Evolutionary conservation across 1,140 invertebrate genomes (phyloP).

Genomic region (Trinorchestia longiramus): DNA sequence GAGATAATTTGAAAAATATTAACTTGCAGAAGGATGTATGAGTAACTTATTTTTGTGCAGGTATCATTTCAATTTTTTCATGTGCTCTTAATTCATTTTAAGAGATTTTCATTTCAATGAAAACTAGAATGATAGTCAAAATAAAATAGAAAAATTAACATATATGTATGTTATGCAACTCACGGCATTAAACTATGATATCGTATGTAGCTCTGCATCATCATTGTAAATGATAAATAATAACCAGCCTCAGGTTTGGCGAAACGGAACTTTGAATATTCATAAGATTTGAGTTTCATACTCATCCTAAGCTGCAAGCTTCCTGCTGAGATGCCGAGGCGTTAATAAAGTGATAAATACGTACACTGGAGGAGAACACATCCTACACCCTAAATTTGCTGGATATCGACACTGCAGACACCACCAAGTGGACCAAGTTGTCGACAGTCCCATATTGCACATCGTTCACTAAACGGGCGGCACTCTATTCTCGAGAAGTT

Average conservation of each 20-base stretch:
- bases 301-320: background rate
- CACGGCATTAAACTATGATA: too few relatives aligned
- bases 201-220: background rate
- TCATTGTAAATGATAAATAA: background rate
- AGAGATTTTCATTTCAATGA: too few relatives aligned
- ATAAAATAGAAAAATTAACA: too few relatives aligned
- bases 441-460: conserved; percentile 4
- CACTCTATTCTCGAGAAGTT: conserved; percentile 28
- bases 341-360: background rate
- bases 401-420: background rate
- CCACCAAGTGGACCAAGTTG: background rate
- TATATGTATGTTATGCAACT: too few relatives aligned
- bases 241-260: background rate
- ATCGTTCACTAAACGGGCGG: conserved; percentile 37
- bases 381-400: background rate
- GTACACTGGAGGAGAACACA: background rate
- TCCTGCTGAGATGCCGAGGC: background rate
- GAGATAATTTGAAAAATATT: too few relatives aligned
- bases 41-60: too few relatives aligned
- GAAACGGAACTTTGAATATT: background rate
- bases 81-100: too few relatives aligned
- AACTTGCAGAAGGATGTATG: too few relatives aligned
- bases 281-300: background rate
- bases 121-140: too few relatives aligned
- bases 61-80: too few relatives aligned